A percentile compares a stretch with the other conserved stretches of the same genome.
phyloP scores from a whole-genome alignment of 2,113 vertebrate genomes.

The Nematolebias whitei region DNA sequence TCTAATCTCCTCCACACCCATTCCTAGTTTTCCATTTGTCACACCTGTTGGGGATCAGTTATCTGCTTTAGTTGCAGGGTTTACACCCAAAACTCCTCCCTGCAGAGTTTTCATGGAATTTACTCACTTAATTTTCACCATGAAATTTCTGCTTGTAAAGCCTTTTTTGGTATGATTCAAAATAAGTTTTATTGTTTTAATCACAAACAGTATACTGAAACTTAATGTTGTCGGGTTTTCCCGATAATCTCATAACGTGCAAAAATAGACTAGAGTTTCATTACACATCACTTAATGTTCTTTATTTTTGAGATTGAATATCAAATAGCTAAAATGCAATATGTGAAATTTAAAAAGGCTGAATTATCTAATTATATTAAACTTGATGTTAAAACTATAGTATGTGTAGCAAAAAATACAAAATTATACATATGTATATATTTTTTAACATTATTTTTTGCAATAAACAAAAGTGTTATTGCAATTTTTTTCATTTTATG shows the following conservation, averaged over 20 bases:
- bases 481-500: no score
- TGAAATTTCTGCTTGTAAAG: neutral
- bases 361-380: neutral
- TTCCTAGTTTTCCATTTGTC: neutral
- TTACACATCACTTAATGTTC: neutral
- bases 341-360: neutral
- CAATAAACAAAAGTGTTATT: no score
- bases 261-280: neutral
- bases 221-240: neutral
- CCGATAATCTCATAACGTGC: neutral
- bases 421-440: no score
- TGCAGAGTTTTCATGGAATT: neutral
- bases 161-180: neutral
- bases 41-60: neutral
- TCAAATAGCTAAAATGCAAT: neutral
- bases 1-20: neutral
- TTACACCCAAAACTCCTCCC: neutral
- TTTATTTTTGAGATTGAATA: neutral
- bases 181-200: neutral
- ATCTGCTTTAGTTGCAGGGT: neutral
- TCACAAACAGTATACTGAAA: neutral
- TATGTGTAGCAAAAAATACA: no score
- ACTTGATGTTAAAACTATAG: no score
- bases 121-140: neutral
- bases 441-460: no score